These are phyloP conservation scores for Strix aluco DNA, from an alignment of 2,113 vertebrate genomes.

Conservation along the genomic window DNA sequence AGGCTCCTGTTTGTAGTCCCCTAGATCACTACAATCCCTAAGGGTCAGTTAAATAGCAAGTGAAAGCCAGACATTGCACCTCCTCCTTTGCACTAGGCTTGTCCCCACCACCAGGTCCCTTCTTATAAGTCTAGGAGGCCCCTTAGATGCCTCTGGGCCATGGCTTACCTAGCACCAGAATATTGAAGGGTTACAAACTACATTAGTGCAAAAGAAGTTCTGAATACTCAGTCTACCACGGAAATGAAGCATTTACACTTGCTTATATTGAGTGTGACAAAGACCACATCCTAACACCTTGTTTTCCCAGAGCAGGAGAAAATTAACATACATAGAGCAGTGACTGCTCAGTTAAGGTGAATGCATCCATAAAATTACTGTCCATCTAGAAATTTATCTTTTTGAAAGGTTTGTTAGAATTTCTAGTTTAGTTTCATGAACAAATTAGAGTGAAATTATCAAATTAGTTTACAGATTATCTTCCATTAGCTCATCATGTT, in stretches of 20 bases:
- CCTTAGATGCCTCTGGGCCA: background rate
- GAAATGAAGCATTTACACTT: background rate
- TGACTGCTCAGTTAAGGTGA: background rate
- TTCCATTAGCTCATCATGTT: background rate
- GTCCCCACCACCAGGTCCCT: background rate
- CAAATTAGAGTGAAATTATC: background rate
- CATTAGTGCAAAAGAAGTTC: background rate
- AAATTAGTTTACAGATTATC: background rate
- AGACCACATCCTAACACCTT: background rate
- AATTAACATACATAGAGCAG: background rate
- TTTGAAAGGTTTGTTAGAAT: background rate
- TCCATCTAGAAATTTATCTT: background rate
- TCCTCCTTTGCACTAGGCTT: background rate
- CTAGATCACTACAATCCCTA: background rate
- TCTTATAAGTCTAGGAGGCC: background rate
- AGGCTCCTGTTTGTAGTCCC: background rate
- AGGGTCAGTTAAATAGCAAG: background rate
- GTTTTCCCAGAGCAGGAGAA: background rate
- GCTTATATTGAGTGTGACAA: background rate
- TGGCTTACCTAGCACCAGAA: background rate
- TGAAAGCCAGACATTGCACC: background rate
- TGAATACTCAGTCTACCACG: background rate
- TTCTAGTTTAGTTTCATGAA: background rate
- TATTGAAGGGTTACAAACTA: background rate
- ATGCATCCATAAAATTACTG: background rate